Evolutionary conservation across 2,888 invertebrate genomes (phyloP).

Genomic region (Acleris sparsana): DNA sequence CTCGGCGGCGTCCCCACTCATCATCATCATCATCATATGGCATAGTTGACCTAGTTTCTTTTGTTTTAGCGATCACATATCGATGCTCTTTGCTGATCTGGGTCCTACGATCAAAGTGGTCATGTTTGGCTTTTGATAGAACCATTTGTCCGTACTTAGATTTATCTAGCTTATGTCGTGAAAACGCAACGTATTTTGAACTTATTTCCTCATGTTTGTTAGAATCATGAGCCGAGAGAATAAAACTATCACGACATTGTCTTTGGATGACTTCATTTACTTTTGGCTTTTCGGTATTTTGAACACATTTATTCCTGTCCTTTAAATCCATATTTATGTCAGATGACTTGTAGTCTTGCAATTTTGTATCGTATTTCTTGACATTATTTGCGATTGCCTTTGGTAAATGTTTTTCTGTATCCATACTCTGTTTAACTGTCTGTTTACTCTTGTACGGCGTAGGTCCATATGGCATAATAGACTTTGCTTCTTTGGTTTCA

Average conservation of each 20-base stretch:
- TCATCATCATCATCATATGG: background rate
- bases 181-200: background rate
- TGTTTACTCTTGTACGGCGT: background rate
- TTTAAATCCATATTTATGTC: background rate
- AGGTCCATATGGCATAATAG: background rate
- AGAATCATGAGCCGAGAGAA: background rate
- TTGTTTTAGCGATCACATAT: background rate
- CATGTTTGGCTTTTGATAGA: background rate
- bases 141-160: background rate
- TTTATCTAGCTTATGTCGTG: background rate
- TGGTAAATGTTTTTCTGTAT: background rate
- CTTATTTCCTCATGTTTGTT: background rate
- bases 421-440: background rate
- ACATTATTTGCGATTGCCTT: background rate
- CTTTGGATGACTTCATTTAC: background rate
- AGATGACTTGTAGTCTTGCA: background rate
- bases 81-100: background rate
- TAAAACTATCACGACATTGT: too few species aligned
- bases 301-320: too few species aligned
- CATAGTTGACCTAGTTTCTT: background rate
- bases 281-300: background rate
- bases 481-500: background rate
- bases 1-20: too few species aligned
- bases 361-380: background rate
- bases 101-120: background rate